A percentile compares a stretch with the other conserved stretches of the same genome.
Conservation (phyloP, 2,113 vertebrate genomes). For the Phalacrocorax brasilianus region DNA sequence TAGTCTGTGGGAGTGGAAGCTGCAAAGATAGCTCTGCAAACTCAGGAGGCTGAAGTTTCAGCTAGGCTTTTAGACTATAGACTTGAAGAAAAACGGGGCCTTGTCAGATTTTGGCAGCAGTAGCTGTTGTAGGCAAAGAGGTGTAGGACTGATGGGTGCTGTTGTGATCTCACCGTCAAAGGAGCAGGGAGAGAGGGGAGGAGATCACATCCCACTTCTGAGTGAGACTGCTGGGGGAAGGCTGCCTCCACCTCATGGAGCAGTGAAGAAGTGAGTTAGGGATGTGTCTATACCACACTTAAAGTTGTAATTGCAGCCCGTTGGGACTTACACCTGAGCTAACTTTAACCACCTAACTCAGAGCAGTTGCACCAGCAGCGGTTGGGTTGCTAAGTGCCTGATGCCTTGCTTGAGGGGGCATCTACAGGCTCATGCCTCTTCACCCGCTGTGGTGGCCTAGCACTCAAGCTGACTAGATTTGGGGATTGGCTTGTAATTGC, state of each 20-base stretch:
- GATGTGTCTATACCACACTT: accelerated
- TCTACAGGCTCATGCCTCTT: accelerated
- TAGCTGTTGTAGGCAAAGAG: background rate
- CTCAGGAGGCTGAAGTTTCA: background rate
- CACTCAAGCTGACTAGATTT: background rate
- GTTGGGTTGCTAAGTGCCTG: accelerated
- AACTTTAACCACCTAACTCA: background rate
- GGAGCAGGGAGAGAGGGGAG: background rate
- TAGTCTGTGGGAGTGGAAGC: background rate
- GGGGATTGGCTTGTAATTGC: background rate
- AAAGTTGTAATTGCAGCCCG: background rate
- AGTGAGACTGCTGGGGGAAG: background rate
- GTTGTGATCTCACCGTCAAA: background rate
- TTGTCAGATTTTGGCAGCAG: background rate
- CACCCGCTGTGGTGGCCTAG: background rate
- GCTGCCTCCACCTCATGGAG: background rate
- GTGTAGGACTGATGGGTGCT: background rate
- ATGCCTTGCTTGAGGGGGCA: background rate
- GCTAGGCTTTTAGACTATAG: background rate
- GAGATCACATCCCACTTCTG: background rate
- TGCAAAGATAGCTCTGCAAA: background rate
- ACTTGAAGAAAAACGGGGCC: background rate
- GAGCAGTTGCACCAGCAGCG: background rate
- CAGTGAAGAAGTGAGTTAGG: background rate
- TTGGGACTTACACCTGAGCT: background rate